phyloP scores from a whole-genome alignment of 2,888 invertebrate genomes.

The Thymelicus lineola region DNA sequence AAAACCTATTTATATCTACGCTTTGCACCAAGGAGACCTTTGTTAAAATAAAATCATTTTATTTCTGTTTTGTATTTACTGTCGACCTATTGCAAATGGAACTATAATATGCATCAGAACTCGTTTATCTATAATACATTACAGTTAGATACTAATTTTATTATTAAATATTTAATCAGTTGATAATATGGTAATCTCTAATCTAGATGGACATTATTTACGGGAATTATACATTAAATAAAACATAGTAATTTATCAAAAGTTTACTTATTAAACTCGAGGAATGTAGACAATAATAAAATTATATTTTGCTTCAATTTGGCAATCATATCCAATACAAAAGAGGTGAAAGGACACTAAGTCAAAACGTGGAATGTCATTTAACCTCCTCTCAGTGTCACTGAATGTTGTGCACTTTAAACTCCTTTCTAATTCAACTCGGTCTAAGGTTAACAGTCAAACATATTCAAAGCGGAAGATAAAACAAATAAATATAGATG shows the following conservation, averaged over 20 bases:
- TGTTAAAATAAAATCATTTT: neutral
- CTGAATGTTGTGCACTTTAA: constrained; percentile 1
- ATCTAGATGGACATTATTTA: too few species aligned
- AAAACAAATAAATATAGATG: neutral
- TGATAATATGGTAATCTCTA: too few species aligned
- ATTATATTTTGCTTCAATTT: neutral
- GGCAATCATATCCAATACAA: neutral
- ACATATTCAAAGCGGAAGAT: neutral
- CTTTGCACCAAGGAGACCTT: neutral
- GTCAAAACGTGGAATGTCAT: constrained; percentile 12
- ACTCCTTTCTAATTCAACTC: neutral
- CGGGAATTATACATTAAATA: too few species aligned
- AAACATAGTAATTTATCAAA: too few species aligned
- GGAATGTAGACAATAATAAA: too few species aligned
- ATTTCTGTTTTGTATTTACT: neutral
- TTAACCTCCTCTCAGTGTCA: neutral
- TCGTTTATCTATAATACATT: too few species aligned
- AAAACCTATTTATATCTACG: neutral
- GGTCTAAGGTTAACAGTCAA: neutral
- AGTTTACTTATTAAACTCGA: too few species aligned
- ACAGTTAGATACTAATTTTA: too few species aligned
- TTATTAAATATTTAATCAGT: too few species aligned
- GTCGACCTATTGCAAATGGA: too few species aligned
- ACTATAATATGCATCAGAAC: too few species aligned
- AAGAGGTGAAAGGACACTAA: constrained; percentile 7